Conservation (phyloP, 2,113 vertebrate genomes). For the Ranitomeya variabilis region DNA sequence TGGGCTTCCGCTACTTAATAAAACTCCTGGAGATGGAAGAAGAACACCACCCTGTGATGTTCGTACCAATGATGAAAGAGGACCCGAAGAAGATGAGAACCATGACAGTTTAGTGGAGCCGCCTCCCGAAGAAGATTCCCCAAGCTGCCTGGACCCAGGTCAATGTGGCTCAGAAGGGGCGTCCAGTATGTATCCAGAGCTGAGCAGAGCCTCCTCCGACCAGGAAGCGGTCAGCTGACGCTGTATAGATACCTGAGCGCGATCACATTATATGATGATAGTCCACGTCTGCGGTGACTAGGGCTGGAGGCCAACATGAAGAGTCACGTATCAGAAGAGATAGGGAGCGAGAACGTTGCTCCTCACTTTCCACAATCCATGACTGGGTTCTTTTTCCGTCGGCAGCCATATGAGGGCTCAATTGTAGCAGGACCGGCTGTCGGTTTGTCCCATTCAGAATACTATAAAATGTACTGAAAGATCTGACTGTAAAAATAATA, state of each 20-base stretch:
- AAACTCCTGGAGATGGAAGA: neutral
- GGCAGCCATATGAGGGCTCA: no score
- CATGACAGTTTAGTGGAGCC: neutral
- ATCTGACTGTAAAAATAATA: no score
- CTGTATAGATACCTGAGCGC: no score
- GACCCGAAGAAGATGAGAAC: neutral
- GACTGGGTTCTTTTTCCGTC: no score
- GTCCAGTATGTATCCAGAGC: neutral
- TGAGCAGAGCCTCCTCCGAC: neutral
- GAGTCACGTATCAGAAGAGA: neutral
- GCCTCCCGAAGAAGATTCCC: neutral
- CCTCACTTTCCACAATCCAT: no score
- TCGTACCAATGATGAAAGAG: neutral
- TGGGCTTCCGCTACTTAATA: no score
- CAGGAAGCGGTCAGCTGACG: neutral
- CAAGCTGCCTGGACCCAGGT: neutral
- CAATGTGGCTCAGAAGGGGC: neutral
- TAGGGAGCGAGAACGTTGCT: neutral
- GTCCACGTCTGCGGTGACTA: neutral
- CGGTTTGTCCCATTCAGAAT: no score
- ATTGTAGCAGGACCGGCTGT: no score
- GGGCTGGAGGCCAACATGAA: neutral
- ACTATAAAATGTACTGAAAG: no score
- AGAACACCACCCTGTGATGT: neutral
- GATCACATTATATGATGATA: no score